phyloP scores from a whole-genome alignment of 2,113 vertebrate genomes.

The Suncus etruscus region DNA sequence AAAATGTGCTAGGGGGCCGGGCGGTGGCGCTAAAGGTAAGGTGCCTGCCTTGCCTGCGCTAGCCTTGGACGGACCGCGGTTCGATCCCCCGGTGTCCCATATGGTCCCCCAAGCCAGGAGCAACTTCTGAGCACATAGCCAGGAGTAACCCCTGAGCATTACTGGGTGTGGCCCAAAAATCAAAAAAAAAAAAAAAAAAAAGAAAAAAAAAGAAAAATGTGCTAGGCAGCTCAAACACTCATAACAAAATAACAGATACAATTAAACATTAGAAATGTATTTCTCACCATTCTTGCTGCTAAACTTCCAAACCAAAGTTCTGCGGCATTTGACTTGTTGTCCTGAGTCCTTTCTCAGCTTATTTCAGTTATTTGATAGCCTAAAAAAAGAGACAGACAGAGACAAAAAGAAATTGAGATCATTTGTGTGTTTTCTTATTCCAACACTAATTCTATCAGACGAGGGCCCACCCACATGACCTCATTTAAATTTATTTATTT shows the following conservation, averaged over 20 bases:
- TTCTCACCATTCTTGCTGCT: neutral
- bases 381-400: neutral
- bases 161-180: no score
- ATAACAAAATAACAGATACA: neutral
- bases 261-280: neutral
- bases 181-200: no score
- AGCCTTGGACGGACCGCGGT: no score
- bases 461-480: neutral
- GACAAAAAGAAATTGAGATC: fast-evolving
- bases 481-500: neutral
- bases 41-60: no score
- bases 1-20: neutral
- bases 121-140: no score
- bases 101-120: no score
- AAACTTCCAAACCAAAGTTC: neutral
- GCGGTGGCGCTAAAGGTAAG: no score
- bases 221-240: neutral
- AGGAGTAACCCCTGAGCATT: no score
- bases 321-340: neutral
- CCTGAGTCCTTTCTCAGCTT: neutral
- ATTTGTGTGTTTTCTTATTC: neutral
- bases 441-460: neutral
- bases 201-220: neutral
- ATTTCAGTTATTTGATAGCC: neutral
- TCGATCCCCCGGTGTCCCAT: no score